Conservation (phyloP, 2,888 invertebrate genomes). For the Drosophila ezoana region DNA sequence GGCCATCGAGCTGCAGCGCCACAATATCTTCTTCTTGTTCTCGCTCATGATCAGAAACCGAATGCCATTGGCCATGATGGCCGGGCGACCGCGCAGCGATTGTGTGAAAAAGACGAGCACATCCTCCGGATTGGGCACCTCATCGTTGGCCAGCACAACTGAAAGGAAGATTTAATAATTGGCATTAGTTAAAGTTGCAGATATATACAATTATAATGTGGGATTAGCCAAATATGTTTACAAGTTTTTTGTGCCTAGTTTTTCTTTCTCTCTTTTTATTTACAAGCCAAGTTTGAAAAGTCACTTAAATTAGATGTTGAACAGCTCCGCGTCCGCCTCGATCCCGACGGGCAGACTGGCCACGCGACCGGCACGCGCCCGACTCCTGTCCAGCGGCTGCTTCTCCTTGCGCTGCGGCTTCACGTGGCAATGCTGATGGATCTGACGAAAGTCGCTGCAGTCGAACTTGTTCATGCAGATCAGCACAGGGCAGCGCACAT, state of each 20-base stretch:
- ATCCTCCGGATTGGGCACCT: constrained; percentile 83
- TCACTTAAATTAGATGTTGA: constrained; percentile 61
- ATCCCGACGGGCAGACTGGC: constrained; percentile 20
- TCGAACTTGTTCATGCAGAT: constrained; percentile 85
- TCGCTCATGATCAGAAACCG: constrained; percentile 85
- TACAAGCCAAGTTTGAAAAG: constrained; percentile 31
- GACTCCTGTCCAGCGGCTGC: constrained; percentile 8
- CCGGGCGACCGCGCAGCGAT: constrained; percentile 84
- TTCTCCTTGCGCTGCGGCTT: constrained; percentile 68
- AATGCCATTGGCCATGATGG: constrained; percentile 85
- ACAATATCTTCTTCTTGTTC: constrained; percentile 84
- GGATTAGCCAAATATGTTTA: constrained; percentile 27
- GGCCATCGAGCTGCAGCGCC: constrained; percentile 85
- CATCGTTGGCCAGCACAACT: constrained; percentile 83
- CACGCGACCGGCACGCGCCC: neutral
- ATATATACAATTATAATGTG: neutral
- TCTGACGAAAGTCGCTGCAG: constrained; percentile 83
- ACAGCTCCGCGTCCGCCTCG: constrained; percentile 40
- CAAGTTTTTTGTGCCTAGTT: constrained; percentile 15
- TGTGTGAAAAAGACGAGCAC: constrained; percentile 84
- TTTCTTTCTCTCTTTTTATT: constrained; percentile 53
- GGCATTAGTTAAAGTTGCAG: constrained; percentile 15
- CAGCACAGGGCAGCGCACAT: constrained; percentile 83
- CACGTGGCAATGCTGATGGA: constrained; percentile 83
- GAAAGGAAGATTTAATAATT: constrained; percentile 39